Percentiles rank a stretch among this genome's conserved stretches.
phyloP scores from a whole-genome alignment of 2,797 vertebrate genomes.

The Gobionotothen gibberifrons region DNA sequence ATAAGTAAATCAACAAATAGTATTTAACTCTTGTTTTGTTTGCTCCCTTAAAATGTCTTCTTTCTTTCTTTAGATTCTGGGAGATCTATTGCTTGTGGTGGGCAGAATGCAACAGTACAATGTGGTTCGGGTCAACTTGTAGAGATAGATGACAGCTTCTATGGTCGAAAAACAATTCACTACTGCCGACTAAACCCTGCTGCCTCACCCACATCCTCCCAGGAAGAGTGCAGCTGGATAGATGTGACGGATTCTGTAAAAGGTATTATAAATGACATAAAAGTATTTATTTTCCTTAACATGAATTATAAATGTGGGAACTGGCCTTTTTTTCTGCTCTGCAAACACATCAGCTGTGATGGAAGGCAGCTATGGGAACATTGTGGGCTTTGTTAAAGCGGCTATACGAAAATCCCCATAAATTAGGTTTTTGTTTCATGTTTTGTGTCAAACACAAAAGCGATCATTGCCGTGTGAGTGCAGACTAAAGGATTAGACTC shows the following conservation, averaged over 20 bases:
- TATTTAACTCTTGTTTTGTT: background rate
- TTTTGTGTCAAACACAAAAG: constrained; percentile 43
- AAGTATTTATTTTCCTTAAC: background rate
- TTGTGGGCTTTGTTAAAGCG: constrained; percentile 14
- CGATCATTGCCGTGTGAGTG: constrained; percentile 15
- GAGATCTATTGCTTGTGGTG: constrained; percentile 86
- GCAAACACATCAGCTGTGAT: background rate
- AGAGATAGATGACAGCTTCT: constrained; percentile 89
- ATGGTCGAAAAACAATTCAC: constrained; percentile 87
- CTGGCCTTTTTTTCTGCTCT: background rate
- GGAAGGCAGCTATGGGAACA: background rate
- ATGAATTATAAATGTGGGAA: background rate
- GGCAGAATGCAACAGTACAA: constrained; percentile 89
- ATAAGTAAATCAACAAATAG: background rate
- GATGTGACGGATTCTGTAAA: constrained; percentile 86
- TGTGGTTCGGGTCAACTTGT: constrained; percentile 93
- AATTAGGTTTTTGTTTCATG: constrained; percentile 19
- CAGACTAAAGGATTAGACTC: constrained; percentile 38
- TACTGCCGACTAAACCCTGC: constrained; percentile 82
- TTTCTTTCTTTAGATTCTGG: constrained; percentile 81
- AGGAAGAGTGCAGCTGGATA: constrained; percentile 89
- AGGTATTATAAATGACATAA: constrained; percentile 80
- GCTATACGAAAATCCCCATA: constrained; percentile 3
- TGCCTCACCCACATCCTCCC: constrained; percentile 46
- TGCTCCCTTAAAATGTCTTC: background rate